A percentile compares a stretch with the other conserved stretches of the same genome.
These are phyloP conservation scores for Spilosoma lubricipeda DNA, from an alignment of 2,888 invertebrate species.

Conservation along the genomic window DNA sequence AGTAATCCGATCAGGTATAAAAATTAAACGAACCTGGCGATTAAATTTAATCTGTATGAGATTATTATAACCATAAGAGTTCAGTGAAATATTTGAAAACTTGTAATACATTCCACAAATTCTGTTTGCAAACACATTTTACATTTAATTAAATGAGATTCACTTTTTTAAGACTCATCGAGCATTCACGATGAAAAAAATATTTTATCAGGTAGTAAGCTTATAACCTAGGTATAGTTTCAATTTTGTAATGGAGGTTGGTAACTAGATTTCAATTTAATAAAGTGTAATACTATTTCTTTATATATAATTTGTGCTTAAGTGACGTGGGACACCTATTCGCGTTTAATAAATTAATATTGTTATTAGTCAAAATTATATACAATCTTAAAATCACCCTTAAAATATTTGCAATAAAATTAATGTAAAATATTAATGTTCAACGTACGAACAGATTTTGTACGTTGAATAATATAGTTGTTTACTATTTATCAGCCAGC, in stretches of 20 bases:
- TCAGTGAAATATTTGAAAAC: not conserved
- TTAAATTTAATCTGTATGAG: not conserved
- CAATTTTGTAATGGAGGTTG: conserved; percentile 39
- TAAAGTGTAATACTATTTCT: not conserved
- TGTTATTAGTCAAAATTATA: no score
- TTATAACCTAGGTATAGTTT: conserved; percentile 7
- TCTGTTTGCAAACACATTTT: conserved; percentile 4
- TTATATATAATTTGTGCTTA: no score
- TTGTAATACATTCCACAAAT: not conserved
- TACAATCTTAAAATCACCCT: no score
- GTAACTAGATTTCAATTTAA: conserved; percentile 24
- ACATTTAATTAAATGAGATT: conserved; percentile 29
- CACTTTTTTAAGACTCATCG: conserved; percentile 23
- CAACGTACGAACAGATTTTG: no score
- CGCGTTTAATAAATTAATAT: no score
- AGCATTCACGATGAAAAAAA: conserved; percentile 22
- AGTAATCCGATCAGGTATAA: not conserved
- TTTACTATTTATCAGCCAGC: no score
- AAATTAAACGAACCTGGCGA: not conserved
- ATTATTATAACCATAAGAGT: not conserved
- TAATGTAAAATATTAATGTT: no score
- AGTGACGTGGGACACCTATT: no score
- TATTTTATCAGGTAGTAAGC: not conserved
- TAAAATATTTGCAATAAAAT: no score
- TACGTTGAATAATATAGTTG: no score